Evolutionary conservation across 2,888 invertebrate species (phyloP), one percentile per base, ranked within the genome.

Genomic region (Aricia artaxerxes): DNA sequence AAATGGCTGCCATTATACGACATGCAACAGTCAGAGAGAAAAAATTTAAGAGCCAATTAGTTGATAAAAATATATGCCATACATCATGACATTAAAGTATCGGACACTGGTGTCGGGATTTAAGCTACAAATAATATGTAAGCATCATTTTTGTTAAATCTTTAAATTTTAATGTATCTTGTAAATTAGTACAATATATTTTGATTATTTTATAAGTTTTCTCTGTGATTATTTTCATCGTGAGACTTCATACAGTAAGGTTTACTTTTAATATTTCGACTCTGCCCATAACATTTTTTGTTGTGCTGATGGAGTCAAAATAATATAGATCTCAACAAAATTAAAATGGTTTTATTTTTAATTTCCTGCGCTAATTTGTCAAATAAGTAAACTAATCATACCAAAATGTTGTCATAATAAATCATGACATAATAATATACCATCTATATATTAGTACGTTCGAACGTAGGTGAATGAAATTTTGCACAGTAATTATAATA

Each of bases 281-380:
- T 76, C 53, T 75, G 31, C 4, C 9, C 38, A 57, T 76, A 35
- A 38, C 31, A 7, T 35, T 13, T 44, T 35, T 57, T 53, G 31
- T 76, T 53, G 35, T 76, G 24, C 24, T 76, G 31, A 76, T 76
- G 57, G 57, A 76, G 76, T 76, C 53, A 57, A 75, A 75, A 76
- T 76, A 75, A 76, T 76, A 76, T 16, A 76, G 76, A 76, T 76
- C 76, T 76, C 76, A 76, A 35, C 35, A 57, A 76, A 76, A 76
- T 69, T 35, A 4, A 9, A 73, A 73, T 73, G 7, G 73, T 73
- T 73, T 73, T 73, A 73, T 40, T 73, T 73, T 64, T 69, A 5
- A 38, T 38, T 4, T 69, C 38, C 35, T 69, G 16, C 4, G 35
- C 31, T 31, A 31, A 31, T 16, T 13, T 53, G 13, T 2, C 9